phyloP scores from a whole-genome alignment of 2,888 invertebrate genomes.

The Gastracanthus pulcherrimus region DNA sequence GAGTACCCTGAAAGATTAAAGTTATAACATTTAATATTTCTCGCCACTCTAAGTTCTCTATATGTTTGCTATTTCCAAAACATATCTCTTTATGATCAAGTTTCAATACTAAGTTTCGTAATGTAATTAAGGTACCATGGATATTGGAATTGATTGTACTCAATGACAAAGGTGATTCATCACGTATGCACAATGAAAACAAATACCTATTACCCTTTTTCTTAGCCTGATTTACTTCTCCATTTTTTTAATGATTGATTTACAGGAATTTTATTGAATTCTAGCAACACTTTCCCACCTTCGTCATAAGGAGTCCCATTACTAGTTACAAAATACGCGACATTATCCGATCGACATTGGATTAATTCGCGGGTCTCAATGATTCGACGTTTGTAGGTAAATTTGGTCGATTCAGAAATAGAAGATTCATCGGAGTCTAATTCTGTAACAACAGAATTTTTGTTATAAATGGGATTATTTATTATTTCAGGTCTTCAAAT shows the following conservation, averaged over 20 bases:
- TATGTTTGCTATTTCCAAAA: neutral
- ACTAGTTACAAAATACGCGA: neutral
- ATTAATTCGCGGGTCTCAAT: neutral
- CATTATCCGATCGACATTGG: neutral
- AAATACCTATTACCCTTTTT: neutral
- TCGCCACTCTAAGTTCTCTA: neutral
- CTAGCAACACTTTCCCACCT: too few relatives aligned
- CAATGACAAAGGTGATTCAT: neutral
- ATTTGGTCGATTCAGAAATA: too few relatives aligned
- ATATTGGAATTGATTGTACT: neutral
- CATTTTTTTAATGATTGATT: too few relatives aligned
- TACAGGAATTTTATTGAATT: too few relatives aligned
- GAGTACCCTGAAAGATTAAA: neutral
- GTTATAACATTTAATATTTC: neutral
- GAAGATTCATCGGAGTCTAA: neutral
- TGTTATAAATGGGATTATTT: too few relatives aligned
- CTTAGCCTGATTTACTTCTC: neutral
- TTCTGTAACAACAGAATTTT: neutral
- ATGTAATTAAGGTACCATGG: neutral
- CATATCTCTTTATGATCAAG: neutral
- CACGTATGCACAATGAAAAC: neutral
- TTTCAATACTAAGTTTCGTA: neutral
- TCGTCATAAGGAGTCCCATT: neutral
- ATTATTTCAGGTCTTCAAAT: too few relatives aligned
- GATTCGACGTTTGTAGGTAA: neutral